phyloP scores from a whole-genome alignment of 2,888 invertebrate species.

The Heliconius aoede region DNA sequence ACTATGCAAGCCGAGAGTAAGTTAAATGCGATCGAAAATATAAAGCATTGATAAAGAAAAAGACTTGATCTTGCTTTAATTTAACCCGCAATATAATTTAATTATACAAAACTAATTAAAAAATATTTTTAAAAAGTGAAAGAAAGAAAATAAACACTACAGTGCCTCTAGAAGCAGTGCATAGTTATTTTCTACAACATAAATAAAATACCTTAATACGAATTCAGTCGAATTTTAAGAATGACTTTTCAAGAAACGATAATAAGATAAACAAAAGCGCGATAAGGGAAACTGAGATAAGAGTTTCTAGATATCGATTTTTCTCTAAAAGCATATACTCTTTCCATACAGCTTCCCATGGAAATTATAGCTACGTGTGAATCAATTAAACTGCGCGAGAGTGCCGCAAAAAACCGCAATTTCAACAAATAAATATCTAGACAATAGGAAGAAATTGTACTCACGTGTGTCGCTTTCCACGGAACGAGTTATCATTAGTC shows the following conservation, averaged over 20 bases:
- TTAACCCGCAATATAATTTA: not conserved
- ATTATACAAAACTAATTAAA: not conserved
- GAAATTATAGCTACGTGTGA: constrained; percentile 28
- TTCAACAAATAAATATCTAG: constrained; percentile 59
- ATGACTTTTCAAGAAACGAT: constrained; percentile 25
- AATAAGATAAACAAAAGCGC: constrained; percentile 1
- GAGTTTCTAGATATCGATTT: constrained; percentile 27
- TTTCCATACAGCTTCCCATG: constrained; percentile 20
- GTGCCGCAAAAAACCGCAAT: constrained; percentile 63
- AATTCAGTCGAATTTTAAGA: constrained; percentile 27
- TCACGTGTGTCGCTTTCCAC: constrained; percentile 77
- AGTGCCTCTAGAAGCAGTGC: constrained; percentile 3
- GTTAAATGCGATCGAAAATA: constrained; percentile 63
- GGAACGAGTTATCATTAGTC: constrained; percentile 77
- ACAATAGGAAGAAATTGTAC: constrained; percentile 80
- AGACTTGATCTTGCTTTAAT: not conserved
- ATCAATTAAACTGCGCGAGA: constrained; percentile 61
- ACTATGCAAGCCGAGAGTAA: constrained; percentile 51
- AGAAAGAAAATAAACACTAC: not conserved
- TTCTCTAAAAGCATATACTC: constrained; percentile 17
- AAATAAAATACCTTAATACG: constrained; percentile 25
- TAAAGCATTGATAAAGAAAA: constrained; percentile 9
- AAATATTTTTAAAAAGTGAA: not conserved
- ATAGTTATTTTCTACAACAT: constrained; percentile 3
- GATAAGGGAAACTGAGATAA: constrained; percentile 14